A percentile compares a stretch with the other conserved stretches of the same genome.
These are phyloP conservation scores for Telmatochromis sp. DNA, from an alignment of 2,113 vertebrate genomes.

Conservation along the genomic window DNA sequence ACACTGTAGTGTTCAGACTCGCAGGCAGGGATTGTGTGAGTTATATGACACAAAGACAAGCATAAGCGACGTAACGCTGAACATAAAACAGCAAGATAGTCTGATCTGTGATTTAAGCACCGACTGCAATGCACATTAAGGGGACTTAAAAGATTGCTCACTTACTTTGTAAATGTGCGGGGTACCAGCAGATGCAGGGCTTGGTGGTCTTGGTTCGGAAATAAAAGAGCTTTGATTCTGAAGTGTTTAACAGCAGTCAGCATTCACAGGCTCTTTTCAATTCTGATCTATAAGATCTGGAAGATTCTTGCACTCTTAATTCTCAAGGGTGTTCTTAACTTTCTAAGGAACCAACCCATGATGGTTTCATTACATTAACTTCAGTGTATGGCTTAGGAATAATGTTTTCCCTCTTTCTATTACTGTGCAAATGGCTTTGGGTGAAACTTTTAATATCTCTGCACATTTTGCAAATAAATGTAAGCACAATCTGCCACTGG, in stretches of 20 bases:
- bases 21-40: neutral
- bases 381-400: neutral
- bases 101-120: neutral
- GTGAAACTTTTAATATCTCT: neutral
- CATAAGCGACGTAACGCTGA: neutral
- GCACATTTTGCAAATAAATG: neutral
- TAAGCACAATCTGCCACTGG: neutral
- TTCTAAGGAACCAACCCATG: neutral
- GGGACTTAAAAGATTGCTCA: neutral
- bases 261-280: neutral
- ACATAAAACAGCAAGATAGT: neutral
- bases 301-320: neutral
- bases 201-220: neutral
- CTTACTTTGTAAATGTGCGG: neutral
- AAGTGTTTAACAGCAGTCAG: neutral
- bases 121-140: neutral
- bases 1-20: neutral
- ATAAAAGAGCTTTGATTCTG: neutral
- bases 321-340: neutral
- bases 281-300: neutral
- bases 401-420: accelerated
- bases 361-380: neutral
- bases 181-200: neutral
- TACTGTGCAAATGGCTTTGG: neutral
- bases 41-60: neutral